A percentile compares a stretch with the other conserved stretches of the same genome.
Evolutionary conservation across 2,888 invertebrate genomes (phyloP).

Genomic region (Tenthredo mesomela): DNA sequence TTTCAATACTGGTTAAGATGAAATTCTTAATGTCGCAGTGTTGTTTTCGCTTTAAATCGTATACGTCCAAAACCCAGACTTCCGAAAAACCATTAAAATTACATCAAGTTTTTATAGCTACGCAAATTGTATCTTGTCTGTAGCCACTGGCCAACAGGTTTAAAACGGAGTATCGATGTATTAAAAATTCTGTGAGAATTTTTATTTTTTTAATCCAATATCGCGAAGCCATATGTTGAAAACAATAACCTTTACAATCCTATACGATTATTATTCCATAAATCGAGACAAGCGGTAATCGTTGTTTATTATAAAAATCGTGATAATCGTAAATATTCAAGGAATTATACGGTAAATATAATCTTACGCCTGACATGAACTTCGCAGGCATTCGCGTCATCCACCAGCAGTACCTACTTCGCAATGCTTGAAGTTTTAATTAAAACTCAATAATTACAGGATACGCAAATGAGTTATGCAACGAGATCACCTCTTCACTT

Average conservation of each 20-base stretch:
- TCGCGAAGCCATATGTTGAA: not conserved
- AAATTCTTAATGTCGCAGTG: not conserved
- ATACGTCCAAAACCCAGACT: not conserved
- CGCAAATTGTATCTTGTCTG: not conserved
- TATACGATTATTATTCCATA: not conserved
- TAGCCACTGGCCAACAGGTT: not conserved
- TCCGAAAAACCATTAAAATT: constrained; percentile 38
- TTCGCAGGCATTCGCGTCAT: constrained; percentile 10
- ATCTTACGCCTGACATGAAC: constrained; percentile 5
- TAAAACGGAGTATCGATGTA: not conserved
- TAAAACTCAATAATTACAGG: constrained; percentile 47
- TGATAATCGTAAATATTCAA: constrained; percentile 28
- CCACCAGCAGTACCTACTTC: not conserved
- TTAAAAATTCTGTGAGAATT: not conserved
- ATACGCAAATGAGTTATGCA: constrained; percentile 39
- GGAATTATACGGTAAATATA: constrained; percentile 7
- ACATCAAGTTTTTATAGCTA: constrained; percentile 23
- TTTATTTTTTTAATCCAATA: not conserved
- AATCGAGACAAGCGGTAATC: not conserved
- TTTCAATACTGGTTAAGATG: not conserved
- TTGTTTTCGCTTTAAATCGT: not conserved
- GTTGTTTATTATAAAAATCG: not conserved
- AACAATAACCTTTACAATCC: not conserved
- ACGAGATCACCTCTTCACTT: constrained; percentile 21
- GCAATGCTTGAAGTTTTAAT: constrained; percentile 26